These are phyloP conservation scores for Plagodis pulveraria DNA, from an alignment of 2,888 invertebrate genomes.

Conservation along the genomic window DNA sequence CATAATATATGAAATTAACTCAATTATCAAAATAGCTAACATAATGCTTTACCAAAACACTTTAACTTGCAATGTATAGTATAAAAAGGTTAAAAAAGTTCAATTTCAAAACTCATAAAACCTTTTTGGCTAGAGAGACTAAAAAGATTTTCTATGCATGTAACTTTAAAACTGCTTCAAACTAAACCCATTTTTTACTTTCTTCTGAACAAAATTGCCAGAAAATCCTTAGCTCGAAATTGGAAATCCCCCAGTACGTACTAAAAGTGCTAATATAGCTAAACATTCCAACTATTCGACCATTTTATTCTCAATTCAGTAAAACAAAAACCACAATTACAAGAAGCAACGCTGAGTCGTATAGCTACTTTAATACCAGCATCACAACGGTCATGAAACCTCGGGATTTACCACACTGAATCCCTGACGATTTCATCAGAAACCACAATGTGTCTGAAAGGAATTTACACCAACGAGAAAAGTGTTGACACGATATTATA, in stretches of 20 bases:
- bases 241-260: neutral
- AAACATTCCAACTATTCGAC: slow-evolving; percentile 21
- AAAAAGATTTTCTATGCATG: too few species aligned
- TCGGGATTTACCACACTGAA: slow-evolving; percentile 27
- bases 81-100: too few species aligned
- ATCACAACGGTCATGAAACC: slow-evolving; percentile 19
- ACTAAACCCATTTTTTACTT: too few species aligned
- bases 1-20: too few species aligned
- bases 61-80: too few species aligned
- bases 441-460: slow-evolving; percentile 21
- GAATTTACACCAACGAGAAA: slow-evolving; percentile 17
- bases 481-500: slow-evolving; percentile 10
- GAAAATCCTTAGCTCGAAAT: too few species aligned
- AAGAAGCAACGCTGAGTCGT: slow-evolving; percentile 28
- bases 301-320: slow-evolving; percentile 33
- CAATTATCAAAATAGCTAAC: too few species aligned
- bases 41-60: too few species aligned
- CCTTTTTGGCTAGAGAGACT: too few species aligned
- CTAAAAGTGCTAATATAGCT: neutral
- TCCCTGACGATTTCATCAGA: slow-evolving; percentile 31
- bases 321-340: slow-evolving; percentile 33
- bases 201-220: too few species aligned
- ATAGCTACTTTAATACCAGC: slow-evolving; percentile 19
- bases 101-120: too few species aligned
- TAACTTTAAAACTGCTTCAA: too few species aligned